Evolutionary conservation across 2,888 invertebrate genomes (phyloP).

Genomic region (Caenorhabditis sp.): DNA sequence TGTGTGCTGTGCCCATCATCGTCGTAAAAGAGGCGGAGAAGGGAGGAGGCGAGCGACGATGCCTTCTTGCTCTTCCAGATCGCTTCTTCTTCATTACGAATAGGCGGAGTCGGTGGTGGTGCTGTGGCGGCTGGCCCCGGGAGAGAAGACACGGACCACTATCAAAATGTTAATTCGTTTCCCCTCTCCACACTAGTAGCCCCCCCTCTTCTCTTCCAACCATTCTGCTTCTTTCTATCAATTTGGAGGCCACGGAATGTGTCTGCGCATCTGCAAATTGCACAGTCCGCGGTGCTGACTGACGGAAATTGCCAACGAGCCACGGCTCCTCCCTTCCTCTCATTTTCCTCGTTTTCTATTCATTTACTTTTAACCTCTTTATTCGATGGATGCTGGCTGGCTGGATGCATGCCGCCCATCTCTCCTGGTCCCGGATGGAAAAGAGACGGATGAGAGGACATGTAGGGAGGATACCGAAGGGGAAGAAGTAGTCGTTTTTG

Average conservation of each 20-base stretch:
- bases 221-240: slow-evolving; percentile 21
- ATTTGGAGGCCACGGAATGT: slow-evolving; percentile 20
- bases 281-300: not conserved
- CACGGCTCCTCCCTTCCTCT: slow-evolving; percentile 19
- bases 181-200: slow-evolving; percentile 6
- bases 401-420: too few species aligned
- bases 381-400: slow-evolving; percentile 1
- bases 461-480: not conserved
- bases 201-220: slow-evolving; percentile 2
- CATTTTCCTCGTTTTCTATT: slow-evolving; percentile 54
- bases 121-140: slow-evolving; percentile 5
- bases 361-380: slow-evolving; percentile 53
- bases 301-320: slow-evolving; percentile 32
- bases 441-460: slow-evolving; percentile 14
- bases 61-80: slow-evolving; percentile 20
- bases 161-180: slow-evolving; percentile 66
- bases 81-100: slow-evolving; percentile 46
- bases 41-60: not conserved
- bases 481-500: slow-evolving; percentile 7
- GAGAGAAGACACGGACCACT: slow-evolving; percentile 41
- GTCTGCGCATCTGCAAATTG: slow-evolving; percentile 3
- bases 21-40: slow-evolving; percentile 27
- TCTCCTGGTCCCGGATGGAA: not conserved
- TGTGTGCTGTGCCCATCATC: slow-evolving; percentile 21
- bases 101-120: slow-evolving; percentile 26